Conservation (phyloP, 1,140 invertebrate species). For the Cryptotermes secundus region DNA sequence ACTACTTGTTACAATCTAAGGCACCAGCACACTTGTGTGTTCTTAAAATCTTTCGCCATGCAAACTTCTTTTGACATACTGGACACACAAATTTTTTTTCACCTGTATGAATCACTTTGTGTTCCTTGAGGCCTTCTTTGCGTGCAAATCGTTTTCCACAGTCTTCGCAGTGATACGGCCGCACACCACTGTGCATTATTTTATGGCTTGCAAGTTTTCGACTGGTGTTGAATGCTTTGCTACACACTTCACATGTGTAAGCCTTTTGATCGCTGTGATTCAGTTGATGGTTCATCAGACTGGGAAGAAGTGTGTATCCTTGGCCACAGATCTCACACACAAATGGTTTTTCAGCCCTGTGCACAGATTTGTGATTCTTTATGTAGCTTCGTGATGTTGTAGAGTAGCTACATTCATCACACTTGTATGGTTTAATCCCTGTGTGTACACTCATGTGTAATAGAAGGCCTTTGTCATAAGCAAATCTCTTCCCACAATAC, state of each 20-base stretch:
- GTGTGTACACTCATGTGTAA: constrained; percentile 16
- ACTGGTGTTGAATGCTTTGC: constrained; percentile 37
- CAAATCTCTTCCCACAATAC: constrained; percentile 37
- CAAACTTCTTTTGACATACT: not conserved
- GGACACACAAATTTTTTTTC: constrained; percentile 7
- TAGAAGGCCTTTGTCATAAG: constrained; percentile 23
- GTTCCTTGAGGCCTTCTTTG: constrained; percentile 9
- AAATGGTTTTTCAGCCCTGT: not conserved
- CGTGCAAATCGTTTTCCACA: constrained; percentile 19
- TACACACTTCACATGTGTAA: constrained; percentile 37
- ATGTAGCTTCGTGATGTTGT: not conserved
- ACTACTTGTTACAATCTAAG: constrained; percentile 28
- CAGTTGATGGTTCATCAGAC: not conserved
- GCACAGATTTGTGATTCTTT: constrained; percentile 16
- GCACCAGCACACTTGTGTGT: not conserved
- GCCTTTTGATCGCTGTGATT: constrained; percentile 2
- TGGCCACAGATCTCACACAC: constrained; percentile 23
- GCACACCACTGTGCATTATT: constrained; percentile 37
- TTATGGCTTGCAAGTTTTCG: constrained; percentile 37
- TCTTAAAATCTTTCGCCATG: not conserved
- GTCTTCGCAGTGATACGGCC: constrained; percentile 30
- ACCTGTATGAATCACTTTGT: constrained; percentile 20
- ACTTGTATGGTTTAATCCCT: not conserved
- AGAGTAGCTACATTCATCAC: not conserved
- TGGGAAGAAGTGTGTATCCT: not conserved